These are phyloP conservation scores for Megaptera novaeangliae DNA, from an alignment of 2,113 vertebrate species.

Conservation along the genomic window DNA sequence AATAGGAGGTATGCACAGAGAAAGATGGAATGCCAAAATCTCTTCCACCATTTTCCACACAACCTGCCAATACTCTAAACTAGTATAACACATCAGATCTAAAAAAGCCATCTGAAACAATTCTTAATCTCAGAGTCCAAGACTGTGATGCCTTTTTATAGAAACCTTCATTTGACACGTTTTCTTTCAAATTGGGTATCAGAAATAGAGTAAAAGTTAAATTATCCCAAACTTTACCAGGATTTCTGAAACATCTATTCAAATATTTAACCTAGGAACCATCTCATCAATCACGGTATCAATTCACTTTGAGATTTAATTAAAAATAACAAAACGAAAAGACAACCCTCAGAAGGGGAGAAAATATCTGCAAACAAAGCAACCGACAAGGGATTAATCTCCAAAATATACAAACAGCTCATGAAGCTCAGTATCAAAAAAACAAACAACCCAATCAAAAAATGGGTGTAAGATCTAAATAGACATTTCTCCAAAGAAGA, in stretches of 20 bases:
- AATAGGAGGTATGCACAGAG: background rate
- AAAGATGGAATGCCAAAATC: background rate
- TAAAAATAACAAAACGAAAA: background rate
- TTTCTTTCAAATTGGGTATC: background rate
- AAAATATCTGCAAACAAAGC: too few species aligned
- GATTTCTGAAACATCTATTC: background rate
- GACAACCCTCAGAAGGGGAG: too few species aligned
- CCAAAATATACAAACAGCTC: too few species aligned
- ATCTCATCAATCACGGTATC: background rate
- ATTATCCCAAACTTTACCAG: background rate
- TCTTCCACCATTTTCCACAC: background rate
- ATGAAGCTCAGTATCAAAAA: too few species aligned
- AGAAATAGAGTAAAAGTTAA: background rate
- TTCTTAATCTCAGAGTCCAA: slow-evolving; percentile 11
- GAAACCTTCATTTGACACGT: background rate
- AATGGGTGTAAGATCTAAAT: too few species aligned
- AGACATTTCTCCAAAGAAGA: too few species aligned
- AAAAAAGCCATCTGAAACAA: slow-evolving; percentile 11
- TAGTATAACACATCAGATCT: background rate
- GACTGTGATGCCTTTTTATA: background rate
- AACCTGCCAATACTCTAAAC: background rate
- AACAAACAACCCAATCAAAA: too few species aligned
- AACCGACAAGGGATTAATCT: too few species aligned
- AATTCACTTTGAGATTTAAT: background rate
- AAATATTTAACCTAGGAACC: background rate